Conservation (phyloP, 2,888 invertebrate species). For the Argyresthia albistria region DNA sequence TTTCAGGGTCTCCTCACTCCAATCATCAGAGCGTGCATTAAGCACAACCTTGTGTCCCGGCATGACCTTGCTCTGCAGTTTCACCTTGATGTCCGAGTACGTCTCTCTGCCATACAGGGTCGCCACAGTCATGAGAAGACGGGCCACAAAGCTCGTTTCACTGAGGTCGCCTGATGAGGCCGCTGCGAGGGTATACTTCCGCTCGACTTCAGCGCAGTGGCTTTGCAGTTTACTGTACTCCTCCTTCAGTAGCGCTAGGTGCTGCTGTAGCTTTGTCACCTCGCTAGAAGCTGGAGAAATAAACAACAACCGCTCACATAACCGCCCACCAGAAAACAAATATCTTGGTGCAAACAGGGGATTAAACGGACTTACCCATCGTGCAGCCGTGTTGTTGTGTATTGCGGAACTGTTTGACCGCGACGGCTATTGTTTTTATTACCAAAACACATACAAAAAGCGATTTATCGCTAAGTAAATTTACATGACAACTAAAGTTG, state of each 20-base stretch:
- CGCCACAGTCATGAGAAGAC: slow-evolving; percentile 85
- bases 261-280: slow-evolving; percentile 83
- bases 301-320: background rate
- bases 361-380: slow-evolving; percentile 48
- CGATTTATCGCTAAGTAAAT: slow-evolving; percentile 25
- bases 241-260: slow-evolving; percentile 86
- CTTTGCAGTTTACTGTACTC: slow-evolving; percentile 93
- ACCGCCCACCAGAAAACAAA: slow-evolving; percentile 46
- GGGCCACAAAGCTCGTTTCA: slow-evolving; percentile 87
- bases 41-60: slow-evolving; percentile 93
- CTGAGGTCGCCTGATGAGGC: slow-evolving; percentile 76
- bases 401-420: slow-evolving; percentile 19
- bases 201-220: slow-evolving; percentile 85
- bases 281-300: slow-evolving; percentile 70
- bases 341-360: slow-evolving; percentile 16
- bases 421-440: slow-evolving; percentile 18
- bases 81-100: slow-evolving; percentile 87
- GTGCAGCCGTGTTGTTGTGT: slow-evolving; percentile 26
- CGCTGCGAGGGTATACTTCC: slow-evolving; percentile 85
- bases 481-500: slow-evolving; percentile 27
- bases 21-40: slow-evolving; percentile 88
- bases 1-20: slow-evolving; percentile 82
- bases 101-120: slow-evolving; percentile 85
- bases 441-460: slow-evolving; percentile 21
- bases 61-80: slow-evolving; percentile 79